A percentile compares a stretch with the other conserved stretches of the same genome.
phyloP scores from a whole-genome alignment of 2,113 vertebrate genomes.

The Perca fluviatilis region DNA sequence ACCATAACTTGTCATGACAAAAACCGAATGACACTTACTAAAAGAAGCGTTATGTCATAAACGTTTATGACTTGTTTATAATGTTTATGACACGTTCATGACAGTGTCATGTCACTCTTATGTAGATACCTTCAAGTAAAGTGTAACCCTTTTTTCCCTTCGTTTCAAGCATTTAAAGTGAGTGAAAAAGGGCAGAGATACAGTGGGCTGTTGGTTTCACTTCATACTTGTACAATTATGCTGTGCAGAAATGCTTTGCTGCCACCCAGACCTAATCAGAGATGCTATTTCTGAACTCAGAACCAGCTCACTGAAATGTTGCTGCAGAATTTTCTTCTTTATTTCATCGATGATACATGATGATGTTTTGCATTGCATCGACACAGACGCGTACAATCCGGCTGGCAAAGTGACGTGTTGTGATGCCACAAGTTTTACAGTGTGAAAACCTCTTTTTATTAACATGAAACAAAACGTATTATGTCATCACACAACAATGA shows the following conservation, averaged over 20 bases:
- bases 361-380: neutral
- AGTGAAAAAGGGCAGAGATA: constrained; percentile 7
- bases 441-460: neutral
- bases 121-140: too few relatives aligned
- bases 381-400: neutral
- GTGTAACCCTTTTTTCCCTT: too few relatives aligned
- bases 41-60: too few relatives aligned
- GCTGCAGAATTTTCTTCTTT: neutral
- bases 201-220: neutral
- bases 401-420: neutral
- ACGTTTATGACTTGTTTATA: too few relatives aligned
- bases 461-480: neutral
- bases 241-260: neutral
- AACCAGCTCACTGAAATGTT: neutral
- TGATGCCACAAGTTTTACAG: neutral
- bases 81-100: too few relatives aligned
- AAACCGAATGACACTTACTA: too few relatives aligned
- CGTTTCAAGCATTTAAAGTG: neutral
- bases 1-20: too few relatives aligned
- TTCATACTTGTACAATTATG: neutral
- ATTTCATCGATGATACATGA: neutral
- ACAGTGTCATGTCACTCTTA: too few relatives aligned
- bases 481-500: neutral
- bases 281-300: constrained; percentile 27
- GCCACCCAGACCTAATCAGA: constrained; percentile 4